Conservation (phyloP, 2,113 vertebrate genomes). For the Ptilonorhynchus violaceus region DNA sequence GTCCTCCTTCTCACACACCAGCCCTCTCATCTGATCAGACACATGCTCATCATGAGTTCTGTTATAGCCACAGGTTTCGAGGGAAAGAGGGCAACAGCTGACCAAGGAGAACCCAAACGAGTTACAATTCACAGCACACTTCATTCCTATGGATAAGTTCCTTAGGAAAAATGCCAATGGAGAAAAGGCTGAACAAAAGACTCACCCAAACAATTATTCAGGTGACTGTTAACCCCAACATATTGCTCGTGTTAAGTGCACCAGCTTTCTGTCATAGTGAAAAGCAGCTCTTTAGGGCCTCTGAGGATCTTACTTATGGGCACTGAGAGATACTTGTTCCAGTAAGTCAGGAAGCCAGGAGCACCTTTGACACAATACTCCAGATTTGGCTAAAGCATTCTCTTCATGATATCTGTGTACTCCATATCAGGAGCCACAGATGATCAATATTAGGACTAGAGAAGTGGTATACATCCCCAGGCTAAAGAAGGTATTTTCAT, state of each 20-base stretch:
- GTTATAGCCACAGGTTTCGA: neutral
- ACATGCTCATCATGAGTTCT: neutral
- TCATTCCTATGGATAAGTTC: neutral
- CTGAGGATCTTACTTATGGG: neutral
- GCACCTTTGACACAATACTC: neutral
- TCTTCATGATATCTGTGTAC: neutral
- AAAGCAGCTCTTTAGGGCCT: neutral
- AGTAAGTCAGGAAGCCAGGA: neutral
- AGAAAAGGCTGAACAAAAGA: neutral
- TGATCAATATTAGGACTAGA: neutral
- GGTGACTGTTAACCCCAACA: neutral
- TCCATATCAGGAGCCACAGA: neutral
- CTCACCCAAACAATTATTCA: neutral
- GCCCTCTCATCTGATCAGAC: neutral
- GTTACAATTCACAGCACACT: neutral
- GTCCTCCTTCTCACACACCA: neutral
- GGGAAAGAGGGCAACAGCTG: neutral
- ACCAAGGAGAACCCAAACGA: neutral
- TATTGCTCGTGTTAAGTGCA: neutral
- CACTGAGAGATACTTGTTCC: neutral
- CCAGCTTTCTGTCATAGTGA: neutral
- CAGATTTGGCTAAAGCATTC: neutral
- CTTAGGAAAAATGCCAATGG: neutral
- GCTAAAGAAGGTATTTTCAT: neutral
- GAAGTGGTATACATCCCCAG: neutral